Evolutionary conservation across 2,888 invertebrate species (phyloP).

Genomic region (Drosophila paracracens): DNA sequence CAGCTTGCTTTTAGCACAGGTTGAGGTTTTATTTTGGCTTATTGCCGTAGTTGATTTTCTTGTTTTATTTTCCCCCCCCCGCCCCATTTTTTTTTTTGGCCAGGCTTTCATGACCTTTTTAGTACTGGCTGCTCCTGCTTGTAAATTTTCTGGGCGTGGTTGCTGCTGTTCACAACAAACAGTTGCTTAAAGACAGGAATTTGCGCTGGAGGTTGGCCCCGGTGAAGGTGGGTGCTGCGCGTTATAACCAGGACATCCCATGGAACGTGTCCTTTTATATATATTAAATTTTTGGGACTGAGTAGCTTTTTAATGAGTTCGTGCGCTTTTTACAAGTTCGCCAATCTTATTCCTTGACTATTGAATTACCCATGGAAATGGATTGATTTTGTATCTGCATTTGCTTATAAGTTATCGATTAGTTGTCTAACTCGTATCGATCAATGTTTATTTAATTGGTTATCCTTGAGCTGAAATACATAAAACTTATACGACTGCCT

Average conservation of each 20-base stretch:
- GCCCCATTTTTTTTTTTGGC: slow-evolving; percentile 26
- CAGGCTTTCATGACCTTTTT: slow-evolving; percentile 69
- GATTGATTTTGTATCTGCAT: neutral
- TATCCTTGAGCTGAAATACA: neutral
- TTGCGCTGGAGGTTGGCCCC: slow-evolving; percentile 7
- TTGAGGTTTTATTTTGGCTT: slow-evolving; percentile 73
- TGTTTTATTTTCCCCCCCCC: slow-evolving; percentile 19
- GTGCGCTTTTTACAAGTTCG: slow-evolving; percentile 10
- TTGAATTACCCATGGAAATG: neutral
- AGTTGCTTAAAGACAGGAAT: slow-evolving; percentile 58
- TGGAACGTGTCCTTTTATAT: slow-evolving; percentile 11
- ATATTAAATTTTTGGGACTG: neutral
- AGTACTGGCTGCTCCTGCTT: slow-evolving; percentile 33
- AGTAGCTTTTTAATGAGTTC: slow-evolving; percentile 31
- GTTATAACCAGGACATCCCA: slow-evolving; percentile 34
- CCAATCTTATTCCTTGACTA: slow-evolving; percentile 3
- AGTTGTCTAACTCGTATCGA: neutral
- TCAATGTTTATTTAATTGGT: neutral
- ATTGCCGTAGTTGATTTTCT: slow-evolving; percentile 60
- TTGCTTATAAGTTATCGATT: neutral
- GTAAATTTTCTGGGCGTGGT: slow-evolving; percentile 72
- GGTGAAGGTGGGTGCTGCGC: slow-evolving; percentile 1
- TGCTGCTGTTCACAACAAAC: slow-evolving; percentile 35
- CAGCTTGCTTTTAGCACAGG: slow-evolving; percentile 53
- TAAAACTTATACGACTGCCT: slow-evolving; percentile 3